A percentile compares a stretch with the other conserved stretches of the same genome.
These are phyloP conservation scores for Cephus runcator DNA, from an alignment of 2,888 invertebrate species.

Conservation along the genomic window DNA sequence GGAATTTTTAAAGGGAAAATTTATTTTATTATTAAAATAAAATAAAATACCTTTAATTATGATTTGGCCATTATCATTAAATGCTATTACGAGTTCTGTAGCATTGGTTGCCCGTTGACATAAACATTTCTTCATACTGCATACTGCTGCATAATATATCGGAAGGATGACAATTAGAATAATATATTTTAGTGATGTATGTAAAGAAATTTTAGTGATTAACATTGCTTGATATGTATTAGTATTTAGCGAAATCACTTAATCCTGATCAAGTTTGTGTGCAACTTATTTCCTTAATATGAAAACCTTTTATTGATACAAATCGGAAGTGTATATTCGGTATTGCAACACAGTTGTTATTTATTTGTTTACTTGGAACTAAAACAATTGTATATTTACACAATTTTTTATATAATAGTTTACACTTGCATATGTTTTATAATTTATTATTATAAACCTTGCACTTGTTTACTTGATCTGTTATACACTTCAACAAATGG, in stretches of 20 bases:
- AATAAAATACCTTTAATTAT: not conserved
- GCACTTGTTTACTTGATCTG: not conserved
- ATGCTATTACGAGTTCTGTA: not conserved
- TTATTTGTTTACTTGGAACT: not conserved
- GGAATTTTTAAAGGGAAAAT: not conserved
- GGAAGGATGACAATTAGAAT: not conserved
- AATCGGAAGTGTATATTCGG: not conserved
- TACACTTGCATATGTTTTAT: not conserved
- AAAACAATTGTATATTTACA: not conserved
- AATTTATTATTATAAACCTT: not conserved
- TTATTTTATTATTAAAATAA: not conserved
- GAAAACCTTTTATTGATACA: not conserved
- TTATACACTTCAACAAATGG: not conserved
- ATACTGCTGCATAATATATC: not conserved
- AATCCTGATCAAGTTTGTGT: not conserved
- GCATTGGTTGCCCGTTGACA: not conserved
- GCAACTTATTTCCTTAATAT: not conserved
- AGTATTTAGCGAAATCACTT: not conserved
- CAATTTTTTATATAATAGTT: not conserved
- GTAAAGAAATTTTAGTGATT: not conserved
- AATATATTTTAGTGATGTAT: not conserved
- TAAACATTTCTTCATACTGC: not conserved
- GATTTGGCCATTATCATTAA: not conserved
- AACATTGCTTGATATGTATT: not conserved
- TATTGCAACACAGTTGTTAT: not conserved